Base-by-base conservation (phyloP, 2,797 vertebrate genomes). In the Rhinichthys osculus region DNA sequence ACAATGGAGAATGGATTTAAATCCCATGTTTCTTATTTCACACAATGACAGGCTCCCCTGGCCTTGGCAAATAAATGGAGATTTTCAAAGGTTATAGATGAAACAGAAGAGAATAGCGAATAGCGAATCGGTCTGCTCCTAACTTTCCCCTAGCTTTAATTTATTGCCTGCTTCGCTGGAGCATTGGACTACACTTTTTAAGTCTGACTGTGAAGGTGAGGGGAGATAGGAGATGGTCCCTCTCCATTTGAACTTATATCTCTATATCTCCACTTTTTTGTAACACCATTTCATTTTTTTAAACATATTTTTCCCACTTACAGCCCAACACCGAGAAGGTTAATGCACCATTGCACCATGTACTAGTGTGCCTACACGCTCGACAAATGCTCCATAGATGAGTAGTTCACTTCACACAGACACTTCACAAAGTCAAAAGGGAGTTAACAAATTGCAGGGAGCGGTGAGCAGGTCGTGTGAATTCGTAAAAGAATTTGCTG, bases 21-120 rank as follows among this genome's bases (percentile, higher is more conserved):
- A 89, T 90, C 86, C 83, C 83, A 90, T 90, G 90, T 91, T 90
- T 90, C 89, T 89, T 88, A 91, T 91, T 90, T 92, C 90, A 89
- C 87, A 90, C 85, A 83, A 81, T 74, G 87, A 86, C 80, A 85
- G 35, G 73, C 62, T 67, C 40, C 64, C 27, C 33, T 40, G 73
- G 82, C 44, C 76, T 81, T 81, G 62, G 66, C 50, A 81, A 87
- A 84, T 74, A 88, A 85, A 82, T 80, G 54, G 79, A 62, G 72
- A 78, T 85, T 87, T 85, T 50, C 42, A 85, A 90, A 86, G 83
- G 83, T 76, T 81, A 47, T 14, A 80, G 77, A 74, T 0, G 17
- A 70, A 59, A 57, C 42, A 73, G 35, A 78, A 82, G 21, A 66
- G 67, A 81, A 81, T 33, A 64, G 64, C 4, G 67, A 81, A 81